Base-by-base conservation (phyloP, 2,888 invertebrate species). In the Agrochola lota region DNA sequence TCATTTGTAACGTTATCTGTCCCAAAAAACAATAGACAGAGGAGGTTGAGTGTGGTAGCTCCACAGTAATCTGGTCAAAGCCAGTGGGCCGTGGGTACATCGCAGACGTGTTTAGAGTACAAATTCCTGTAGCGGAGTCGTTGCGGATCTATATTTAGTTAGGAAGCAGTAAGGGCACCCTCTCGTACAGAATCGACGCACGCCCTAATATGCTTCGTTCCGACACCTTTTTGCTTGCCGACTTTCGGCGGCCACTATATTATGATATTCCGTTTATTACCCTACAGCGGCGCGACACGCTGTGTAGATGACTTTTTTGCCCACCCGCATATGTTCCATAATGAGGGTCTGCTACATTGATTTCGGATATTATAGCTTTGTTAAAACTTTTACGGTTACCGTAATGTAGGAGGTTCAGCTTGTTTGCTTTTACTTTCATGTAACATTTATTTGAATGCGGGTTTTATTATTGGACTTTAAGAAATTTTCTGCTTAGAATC, bases 121-220 rank as follows among this genome's bases (percentile, higher is more conserved):
- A 94, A 92, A 94, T 93, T 94, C 93, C 92, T 89, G 88, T 91
- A 90, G 84, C 87, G 84, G 68, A 86, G 83, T 85, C 80, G 77
- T 88, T 92, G 93, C 92, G 90, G 92, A 92, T 94, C 95, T 95
- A 95, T 95, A 94, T 95, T 94, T 95, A 95, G 94, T 91, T 89
- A 90, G 88, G 89, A 88, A 87, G 86, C 87, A 88, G 90, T 87
- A 87, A 92, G 89, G 91, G 91, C 91, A 90, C 93, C 93, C 93
- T 86, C 93, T 86, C 88, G 81, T 77, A 83, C 85, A 87, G 87
- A 88, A 85, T 84, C 87, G 83, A 87, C 87, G 82, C 87, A 85
- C 90, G 89, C 91, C 91, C 89, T 91, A 90, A 90, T 88, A 86
- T 87, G 71, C 80, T 83, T 80, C 85, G 81, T 87, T 88, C 91